phyloP scores from a whole-genome alignment of 2,888 invertebrate species.

The Platerodrilus igneus region DNA sequence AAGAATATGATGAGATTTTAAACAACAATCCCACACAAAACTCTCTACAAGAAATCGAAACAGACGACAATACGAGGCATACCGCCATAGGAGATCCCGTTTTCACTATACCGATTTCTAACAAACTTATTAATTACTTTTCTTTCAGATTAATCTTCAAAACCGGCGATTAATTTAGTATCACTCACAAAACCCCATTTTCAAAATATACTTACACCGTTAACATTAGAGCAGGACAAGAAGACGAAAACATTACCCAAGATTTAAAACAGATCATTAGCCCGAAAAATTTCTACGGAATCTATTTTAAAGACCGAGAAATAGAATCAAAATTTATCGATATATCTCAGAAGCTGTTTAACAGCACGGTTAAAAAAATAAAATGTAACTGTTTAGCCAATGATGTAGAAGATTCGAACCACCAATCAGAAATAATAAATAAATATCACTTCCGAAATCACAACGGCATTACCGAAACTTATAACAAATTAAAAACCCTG shows the following conservation, averaged over 20 bases:
- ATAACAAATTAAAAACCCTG: conserved; percentile 12
- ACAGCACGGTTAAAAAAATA: conserved; percentile 13
- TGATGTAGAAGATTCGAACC: conserved; percentile 16
- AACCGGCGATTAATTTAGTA: conserved; percentile 3
- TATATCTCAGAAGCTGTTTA: conserved; percentile 5
- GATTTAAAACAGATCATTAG: conserved; percentile 9
- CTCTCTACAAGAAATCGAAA: conserved; percentile 1
- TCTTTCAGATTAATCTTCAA: background rate
- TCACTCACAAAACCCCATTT: background rate
- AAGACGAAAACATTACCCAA: conserved; percentile 2
- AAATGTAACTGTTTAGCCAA: conserved; percentile 16
- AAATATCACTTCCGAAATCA: conserved; percentile 21
- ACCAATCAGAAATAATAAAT: conserved; percentile 14
- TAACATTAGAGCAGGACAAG: background rate
- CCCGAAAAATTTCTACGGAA: conserved; percentile 11
- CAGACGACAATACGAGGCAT: conserved; percentile 5
- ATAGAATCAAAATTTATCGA: conserved; percentile 5
- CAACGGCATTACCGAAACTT: conserved; percentile 22
- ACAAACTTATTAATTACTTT: conserved; percentile 7
- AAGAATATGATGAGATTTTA: conserved; percentile 3
- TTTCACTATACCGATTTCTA: conserved; percentile 14
- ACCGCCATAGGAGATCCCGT: conserved; percentile 7
- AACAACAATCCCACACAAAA: background rate
- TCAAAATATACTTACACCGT: background rate
- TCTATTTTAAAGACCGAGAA: conserved; percentile 11